Conservation (phyloP, 1,140 invertebrate genomes). For the Dendrolimus punctatus region DNA sequence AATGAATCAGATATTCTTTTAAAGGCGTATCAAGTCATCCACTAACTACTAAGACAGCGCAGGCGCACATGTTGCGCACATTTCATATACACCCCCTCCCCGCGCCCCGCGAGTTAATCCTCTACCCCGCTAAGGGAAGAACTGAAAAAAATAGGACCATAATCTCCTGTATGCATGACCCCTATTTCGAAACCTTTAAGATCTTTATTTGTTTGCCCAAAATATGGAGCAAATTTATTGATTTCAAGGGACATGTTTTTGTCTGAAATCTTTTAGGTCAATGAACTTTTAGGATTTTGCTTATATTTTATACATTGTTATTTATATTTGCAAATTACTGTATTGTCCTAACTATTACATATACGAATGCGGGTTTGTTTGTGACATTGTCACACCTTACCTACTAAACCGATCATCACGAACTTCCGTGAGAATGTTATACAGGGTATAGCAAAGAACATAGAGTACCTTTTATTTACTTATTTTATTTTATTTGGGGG, state of each 20-base stretch:
- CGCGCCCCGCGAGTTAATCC: conserved; percentile 29
- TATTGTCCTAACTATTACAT: neutral
- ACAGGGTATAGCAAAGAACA: too few species aligned
- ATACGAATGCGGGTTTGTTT: neutral
- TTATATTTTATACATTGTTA: conserved; percentile 2
- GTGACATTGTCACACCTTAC: too few species aligned
- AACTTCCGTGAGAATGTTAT: too few species aligned
- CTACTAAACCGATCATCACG: too few species aligned
- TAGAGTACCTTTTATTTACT: too few species aligned
- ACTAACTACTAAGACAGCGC: conserved; percentile 2
- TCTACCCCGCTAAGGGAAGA: conserved; percentile 50
- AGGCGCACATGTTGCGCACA: conserved; percentile 53
- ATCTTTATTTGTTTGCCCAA: conserved; percentile 4
- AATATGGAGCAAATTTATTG: conserved; percentile 5
- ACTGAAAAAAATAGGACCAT: conserved; percentile 48
- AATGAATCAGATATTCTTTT: conserved; percentile 67
- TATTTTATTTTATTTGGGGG: too few species aligned
- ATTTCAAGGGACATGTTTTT: conserved; percentile 31
- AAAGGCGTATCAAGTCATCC: conserved; percentile 24
- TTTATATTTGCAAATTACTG: neutral
- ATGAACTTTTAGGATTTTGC: conserved; percentile 32
- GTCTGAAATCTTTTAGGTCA: conserved; percentile 31
- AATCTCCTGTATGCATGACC: conserved; percentile 26
- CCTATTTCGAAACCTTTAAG: conserved; percentile 23
- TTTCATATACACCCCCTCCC: conserved; percentile 31